Base-by-base conservation (phyloP, 2,797 vertebrate species). In the Echiichthys vipera region DNA sequence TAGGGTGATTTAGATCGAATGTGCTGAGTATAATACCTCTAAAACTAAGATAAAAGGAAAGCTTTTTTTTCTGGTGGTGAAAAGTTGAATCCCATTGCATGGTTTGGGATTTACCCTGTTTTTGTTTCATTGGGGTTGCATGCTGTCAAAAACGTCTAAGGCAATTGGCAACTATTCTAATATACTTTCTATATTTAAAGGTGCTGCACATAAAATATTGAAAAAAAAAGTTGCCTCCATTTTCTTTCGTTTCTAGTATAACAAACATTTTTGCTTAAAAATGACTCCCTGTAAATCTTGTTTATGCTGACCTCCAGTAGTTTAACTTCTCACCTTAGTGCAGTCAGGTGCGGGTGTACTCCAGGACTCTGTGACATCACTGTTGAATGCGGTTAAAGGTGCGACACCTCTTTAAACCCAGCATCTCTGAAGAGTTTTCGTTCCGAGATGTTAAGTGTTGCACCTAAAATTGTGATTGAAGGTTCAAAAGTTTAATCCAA, bases 41-140 rank as follows among this genome's bases (percentile, higher is more conserved):
- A 49, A 83, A 42, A 70, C 56, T 51, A 50, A 82, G 70, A 83
- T 80, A 71, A 85, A 84, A 85, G 74, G 47, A 1, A 50, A 51
- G 61, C 2, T 20, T 63, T 71, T 57, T 36, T 50, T 45, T 49
- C 29, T 0, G 0, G 13, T 56, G 12, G 49, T 71, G 32, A 65
- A 65, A 54, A 55, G 40, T 62, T 25, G 74, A 65, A 55, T 57
- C 65, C 50, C 17, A 6, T 36, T 58, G 32, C 32, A 40, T 56
- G 15, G 12, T 40, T 66, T 18, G 43, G 59, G 49, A 65, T 42
- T 65, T 75, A 24, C 49, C 36, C 15, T 45, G 39, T n/a, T 58
- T 42, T 40, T 29, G 10, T 70, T 55, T 58, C 40, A 55, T n/a
- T 64, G 37, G 4, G 13, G 8, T 50, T 61, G 36, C 30, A 27